Evolutionary conservation across 2,113 vertebrate genomes (phyloP).

Genomic region (Corythoichthys intestinalis): DNA sequence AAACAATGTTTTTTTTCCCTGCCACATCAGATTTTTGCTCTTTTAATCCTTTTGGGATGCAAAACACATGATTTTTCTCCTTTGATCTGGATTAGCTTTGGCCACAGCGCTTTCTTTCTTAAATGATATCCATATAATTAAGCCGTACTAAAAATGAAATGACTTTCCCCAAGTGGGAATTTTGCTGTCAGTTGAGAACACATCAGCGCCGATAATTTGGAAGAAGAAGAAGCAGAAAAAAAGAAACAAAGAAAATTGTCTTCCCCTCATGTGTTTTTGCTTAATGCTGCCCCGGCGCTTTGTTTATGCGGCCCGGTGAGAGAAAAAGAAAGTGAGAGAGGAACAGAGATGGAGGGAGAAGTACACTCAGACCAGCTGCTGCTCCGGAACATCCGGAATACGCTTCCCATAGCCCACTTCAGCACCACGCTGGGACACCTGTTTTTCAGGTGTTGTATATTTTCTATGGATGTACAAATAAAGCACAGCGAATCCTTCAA

Average conservation of each 20-base stretch:
- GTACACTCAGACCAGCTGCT: slow-evolving; percentile 63
- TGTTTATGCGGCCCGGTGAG: slow-evolving; percentile 50
- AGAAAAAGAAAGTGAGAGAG: background rate
- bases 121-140: background rate
- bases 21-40: background rate
- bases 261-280: slow-evolving; percentile 56
- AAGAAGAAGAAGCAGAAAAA: background rate
- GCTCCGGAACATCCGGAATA: slow-evolving; percentile 42
- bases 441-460: background rate
- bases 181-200: slow-evolving; percentile 23
- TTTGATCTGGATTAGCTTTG: background rate
- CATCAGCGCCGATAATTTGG: slow-evolving; percentile 37
- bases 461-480: too few relatives aligned
- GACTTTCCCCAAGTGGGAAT: background rate
- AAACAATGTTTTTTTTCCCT: background rate
- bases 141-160: background rate
- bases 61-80: background rate
- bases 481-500: too few relatives aligned
- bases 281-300: slow-evolving; percentile 38
- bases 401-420: background rate
- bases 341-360: slow-evolving; percentile 38
- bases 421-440: background rate
- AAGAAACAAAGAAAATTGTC: slow-evolving; percentile 16
- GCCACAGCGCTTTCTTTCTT: background rate
- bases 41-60: background rate